These are phyloP conservation scores for Heliconius nattereri DNA, from an alignment of 1,140 invertebrate species.

Conservation along the genomic window DNA sequence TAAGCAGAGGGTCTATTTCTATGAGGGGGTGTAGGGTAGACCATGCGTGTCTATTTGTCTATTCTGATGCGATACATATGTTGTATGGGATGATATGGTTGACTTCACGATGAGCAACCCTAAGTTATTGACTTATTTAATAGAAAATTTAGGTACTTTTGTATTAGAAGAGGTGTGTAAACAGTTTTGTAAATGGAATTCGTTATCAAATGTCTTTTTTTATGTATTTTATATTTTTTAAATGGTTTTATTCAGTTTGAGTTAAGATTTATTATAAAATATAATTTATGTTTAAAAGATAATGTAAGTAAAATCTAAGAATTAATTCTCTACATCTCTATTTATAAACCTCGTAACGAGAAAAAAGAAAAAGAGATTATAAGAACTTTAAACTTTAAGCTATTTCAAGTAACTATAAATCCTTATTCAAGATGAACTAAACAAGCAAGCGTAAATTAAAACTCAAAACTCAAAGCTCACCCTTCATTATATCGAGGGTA, in stretches of 20 bases:
- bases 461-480: not conserved
- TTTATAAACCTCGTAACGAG: not conserved
- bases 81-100: slow-evolving; percentile 28
- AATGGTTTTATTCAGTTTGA: too few relatives aligned
- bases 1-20: slow-evolving; percentile 40
- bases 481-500: slow-evolving; percentile 23
- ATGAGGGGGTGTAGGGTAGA: slow-evolving; percentile 31
- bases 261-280: too few relatives aligned
- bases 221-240: too few relatives aligned
- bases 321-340: not conserved
- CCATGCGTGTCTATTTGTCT: slow-evolving; percentile 37
- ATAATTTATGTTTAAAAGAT: too few relatives aligned
- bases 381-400: not conserved
- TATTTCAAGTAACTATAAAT: not conserved
- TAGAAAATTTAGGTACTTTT: not conserved
- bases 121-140: slow-evolving; percentile 5
- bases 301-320: too few relatives aligned
- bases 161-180: not conserved
- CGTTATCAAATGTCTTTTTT: too few relatives aligned
- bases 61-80: slow-evolving; percentile 35
- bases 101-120: slow-evolving; percentile 23
- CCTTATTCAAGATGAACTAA: not conserved
- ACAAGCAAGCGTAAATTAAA: not conserved
- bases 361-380: too few relatives aligned
- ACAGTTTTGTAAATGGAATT: not conserved